These are phyloP conservation scores for Tychaedon coryphoeus DNA, from an alignment of 2,113 vertebrate species.

Conservation along the genomic window DNA sequence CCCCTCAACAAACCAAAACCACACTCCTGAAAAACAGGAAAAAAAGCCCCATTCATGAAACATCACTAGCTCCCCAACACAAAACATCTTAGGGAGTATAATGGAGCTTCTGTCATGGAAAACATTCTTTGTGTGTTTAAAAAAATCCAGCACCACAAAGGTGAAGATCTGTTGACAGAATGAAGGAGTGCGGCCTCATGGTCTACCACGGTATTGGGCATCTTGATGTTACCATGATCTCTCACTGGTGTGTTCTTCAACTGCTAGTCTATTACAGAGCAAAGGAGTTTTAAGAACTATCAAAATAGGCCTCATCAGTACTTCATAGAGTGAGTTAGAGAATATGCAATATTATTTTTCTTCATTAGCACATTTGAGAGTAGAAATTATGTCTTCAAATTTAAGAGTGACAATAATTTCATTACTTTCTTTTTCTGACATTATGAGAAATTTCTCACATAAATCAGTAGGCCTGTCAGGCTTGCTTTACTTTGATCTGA, in stretches of 20 bases:
- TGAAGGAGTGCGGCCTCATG: fast-evolving
- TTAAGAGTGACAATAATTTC: not conserved
- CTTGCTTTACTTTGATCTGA: not conserved
- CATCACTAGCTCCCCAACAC: not conserved
- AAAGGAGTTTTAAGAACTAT: not conserved
- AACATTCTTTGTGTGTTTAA: not conserved
- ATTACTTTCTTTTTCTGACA: not conserved
- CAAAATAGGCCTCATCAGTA: not conserved
- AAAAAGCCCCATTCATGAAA: not conserved
- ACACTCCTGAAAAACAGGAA: not conserved
- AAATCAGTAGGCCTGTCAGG: not conserved
- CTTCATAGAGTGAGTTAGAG: not conserved
- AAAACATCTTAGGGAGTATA: not conserved
- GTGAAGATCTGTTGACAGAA: not conserved
- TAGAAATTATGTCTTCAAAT: not conserved
- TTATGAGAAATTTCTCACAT: not conserved
- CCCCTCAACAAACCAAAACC: not conserved
- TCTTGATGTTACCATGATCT: not conserved
- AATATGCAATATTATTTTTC: not conserved
- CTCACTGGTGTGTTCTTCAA: not conserved
- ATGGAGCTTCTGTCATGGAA: not conserved
- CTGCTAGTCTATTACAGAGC: not conserved
- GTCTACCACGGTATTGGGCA: fast-evolving
- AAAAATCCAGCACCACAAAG: not conserved
- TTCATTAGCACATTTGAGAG: not conserved